Base-by-base conservation (phyloP, 2,113 vertebrate genomes). In the Hippocampus comes region DNA sequence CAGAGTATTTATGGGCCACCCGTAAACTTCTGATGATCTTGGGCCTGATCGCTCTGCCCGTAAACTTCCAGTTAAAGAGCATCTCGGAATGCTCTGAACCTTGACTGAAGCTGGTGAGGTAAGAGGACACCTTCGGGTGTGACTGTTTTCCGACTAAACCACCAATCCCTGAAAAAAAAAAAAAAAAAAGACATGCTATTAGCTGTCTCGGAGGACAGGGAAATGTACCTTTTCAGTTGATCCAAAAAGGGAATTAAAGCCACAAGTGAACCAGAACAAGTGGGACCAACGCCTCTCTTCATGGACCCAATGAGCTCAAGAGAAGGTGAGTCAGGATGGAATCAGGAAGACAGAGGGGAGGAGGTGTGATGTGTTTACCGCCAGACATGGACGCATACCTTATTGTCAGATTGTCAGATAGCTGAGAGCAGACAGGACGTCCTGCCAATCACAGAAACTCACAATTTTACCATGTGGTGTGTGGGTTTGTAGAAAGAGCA, bases 241-340 rank as follows among this genome's bases (percentile, higher is more conserved):
- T 88, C 75, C 73, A 41, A 74, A 69, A 53, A 66, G 76, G 57
- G 84, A 85, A 89, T 90, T 88, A 85, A 87, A 85, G 82, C 72
- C 76, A 23, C 83, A 74, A 82, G 64, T 90, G 89, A 92, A 84
- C 90, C 92, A 75, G 87, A 92, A 91, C 91, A 78, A 83, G 86
- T 80, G 61, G 82, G 86, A 91, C 86, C 86, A 89, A 64, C 61
- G 68, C 80, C 71, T 82, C 60, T 73, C 70, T 71, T 68, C 41
- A 38, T 71, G 34, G 7, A 78, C 49, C 66, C 71, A 71, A 20
- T 72, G 67, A 84, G 79, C 56, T 71, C 49, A 21, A 68, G 78
- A 71, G 25, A 43, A 70, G 68, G 67, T 76, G 75, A 41, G 66
- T 74, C 72, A 64, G 67, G 73, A 82, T 72, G 74, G 53, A 78